These are phyloP conservation scores for Trematomus loennbergii DNA, from an alignment of 2,113 vertebrate species.

Conservation along the genomic window DNA sequence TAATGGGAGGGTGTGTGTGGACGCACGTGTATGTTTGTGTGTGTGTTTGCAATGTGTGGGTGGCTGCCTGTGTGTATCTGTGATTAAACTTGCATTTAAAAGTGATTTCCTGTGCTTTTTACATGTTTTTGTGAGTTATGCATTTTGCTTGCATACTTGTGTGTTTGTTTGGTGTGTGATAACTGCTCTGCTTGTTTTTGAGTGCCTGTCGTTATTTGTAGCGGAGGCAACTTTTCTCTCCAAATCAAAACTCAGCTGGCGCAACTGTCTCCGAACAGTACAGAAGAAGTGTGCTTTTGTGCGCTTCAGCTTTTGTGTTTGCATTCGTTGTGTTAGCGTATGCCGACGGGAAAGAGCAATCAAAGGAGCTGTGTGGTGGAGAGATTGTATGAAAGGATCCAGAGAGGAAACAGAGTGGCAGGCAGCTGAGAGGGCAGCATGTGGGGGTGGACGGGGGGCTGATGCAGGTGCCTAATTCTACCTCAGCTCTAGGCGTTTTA, in stretches of 20 bases:
- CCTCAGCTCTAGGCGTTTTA: constrained; percentile 61
- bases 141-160: constrained; percentile 39
- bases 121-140: constrained; percentile 51
- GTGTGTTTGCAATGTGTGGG: constrained; percentile 52
- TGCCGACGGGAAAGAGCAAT: constrained; percentile 66
- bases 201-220: constrained; percentile 74
- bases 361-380: constrained; percentile 64
- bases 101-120: constrained; percentile 45
- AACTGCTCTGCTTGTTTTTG: constrained; percentile 44
- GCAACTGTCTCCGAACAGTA: constrained; percentile 54
- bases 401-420: constrained; percentile 71
- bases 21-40: constrained; percentile 46
- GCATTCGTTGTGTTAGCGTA: constrained; percentile 41
- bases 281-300: constrained; percentile 47
- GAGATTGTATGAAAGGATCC: constrained; percentile 63
- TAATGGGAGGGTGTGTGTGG: constrained; percentile 68
- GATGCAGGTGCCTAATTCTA: constrained; percentile 78
- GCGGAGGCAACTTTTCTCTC: constrained; percentile 71
- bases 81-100: constrained; percentile 57
- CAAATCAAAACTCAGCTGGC: constrained; percentile 73
- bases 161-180: constrained; percentile 44
- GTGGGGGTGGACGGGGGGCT: constrained; percentile 64
- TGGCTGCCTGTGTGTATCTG: constrained; percentile 57
- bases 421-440: constrained; percentile 76
- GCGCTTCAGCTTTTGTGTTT: constrained; percentile 37